A percentile compares a stretch with the other conserved stretches of the same genome.
Conservation (phyloP, 2,113 vertebrate genomes). For the Oreochromis niloticus region DNA sequence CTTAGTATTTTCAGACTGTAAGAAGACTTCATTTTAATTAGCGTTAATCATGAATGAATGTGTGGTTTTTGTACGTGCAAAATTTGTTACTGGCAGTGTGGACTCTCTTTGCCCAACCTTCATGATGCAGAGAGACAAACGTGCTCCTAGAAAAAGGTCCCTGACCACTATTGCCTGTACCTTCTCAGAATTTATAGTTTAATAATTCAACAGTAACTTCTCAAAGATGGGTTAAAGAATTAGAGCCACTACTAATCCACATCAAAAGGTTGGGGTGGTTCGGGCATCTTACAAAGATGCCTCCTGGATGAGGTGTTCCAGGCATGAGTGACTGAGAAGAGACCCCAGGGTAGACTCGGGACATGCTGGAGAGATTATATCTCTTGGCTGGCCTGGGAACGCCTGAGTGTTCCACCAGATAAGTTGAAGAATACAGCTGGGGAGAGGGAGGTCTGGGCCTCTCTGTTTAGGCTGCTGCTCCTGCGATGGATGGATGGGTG, state of each 20-base stretch:
- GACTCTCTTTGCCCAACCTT: neutral
- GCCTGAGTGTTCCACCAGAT: neutral
- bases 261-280: neutral
- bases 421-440: neutral
- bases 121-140: neutral
- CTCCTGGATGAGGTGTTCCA: neutral
- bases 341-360: neutral
- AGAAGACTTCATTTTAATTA: neutral
- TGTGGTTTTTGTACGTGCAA: neutral
- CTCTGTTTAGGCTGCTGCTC: neutral
- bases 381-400: neutral
- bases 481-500: neutral
- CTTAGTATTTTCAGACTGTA: neutral
- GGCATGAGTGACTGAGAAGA: neutral
- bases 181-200: slow-evolving; percentile 14
- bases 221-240: neutral
- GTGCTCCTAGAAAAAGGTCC: neutral
- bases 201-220: neutral
- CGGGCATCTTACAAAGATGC: neutral
- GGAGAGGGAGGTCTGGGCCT: neutral
- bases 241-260: neutral
- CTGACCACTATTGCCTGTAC: neutral
- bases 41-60: neutral
- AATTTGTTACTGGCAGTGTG: neutral
- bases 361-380: neutral